Evolutionary conservation across 2,888 invertebrate genomes (phyloP).

Genomic region (Eupithecia tripunctaria): DNA sequence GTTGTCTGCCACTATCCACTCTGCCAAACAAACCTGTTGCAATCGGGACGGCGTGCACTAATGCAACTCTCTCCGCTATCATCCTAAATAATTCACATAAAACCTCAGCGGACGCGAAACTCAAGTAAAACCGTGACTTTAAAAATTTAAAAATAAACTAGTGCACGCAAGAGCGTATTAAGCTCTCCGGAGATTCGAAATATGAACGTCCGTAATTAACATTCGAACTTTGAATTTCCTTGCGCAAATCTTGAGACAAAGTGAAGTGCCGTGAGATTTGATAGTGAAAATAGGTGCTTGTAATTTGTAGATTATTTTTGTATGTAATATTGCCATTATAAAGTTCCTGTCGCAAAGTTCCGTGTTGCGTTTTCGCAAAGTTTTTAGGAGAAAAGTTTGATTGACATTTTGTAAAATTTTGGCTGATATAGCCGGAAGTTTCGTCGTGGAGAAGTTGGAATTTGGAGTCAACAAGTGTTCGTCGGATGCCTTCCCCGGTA

Average conservation of each 20-base stretch:
- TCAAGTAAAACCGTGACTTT: slow-evolving; percentile 32
- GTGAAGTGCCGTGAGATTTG: slow-evolving; percentile 71
- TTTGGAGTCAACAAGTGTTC: slow-evolving; percentile 78
- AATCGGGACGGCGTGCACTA: slow-evolving; percentile 78
- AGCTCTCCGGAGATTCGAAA: slow-evolving; percentile 10
- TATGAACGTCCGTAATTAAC: slow-evolving; percentile 44
- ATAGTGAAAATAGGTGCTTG: slow-evolving; percentile 66
- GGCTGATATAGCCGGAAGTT: slow-evolving; percentile 58
- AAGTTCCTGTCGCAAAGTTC: slow-evolving; percentile 58
- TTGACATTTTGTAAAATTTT: slow-evolving; percentile 50
- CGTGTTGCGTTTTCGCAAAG: slow-evolving; percentile 35
- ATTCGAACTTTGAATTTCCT: slow-evolving; percentile 51
- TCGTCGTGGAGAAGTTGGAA: slow-evolving; percentile 67
- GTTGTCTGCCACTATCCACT: slow-evolving; percentile 51
- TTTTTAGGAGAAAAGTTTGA: slow-evolving; percentile 43
- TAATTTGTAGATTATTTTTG: slow-evolving; percentile 52
- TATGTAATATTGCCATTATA: slow-evolving; percentile 38
- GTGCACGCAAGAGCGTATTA: slow-evolving; percentile 25
- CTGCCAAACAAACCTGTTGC: slow-evolving; percentile 83
- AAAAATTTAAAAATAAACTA: slow-evolving; percentile 40
- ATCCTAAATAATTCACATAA: slow-evolving; percentile 60
- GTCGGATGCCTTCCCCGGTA: slow-evolving; percentile 79
- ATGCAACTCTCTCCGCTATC: slow-evolving; percentile 76
- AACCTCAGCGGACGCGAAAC: slow-evolving; percentile 38
- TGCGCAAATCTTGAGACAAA: slow-evolving; percentile 69